Base-by-base conservation (phyloP, 2,113 vertebrate genomes). In the Cygnus atratus region DNA sequence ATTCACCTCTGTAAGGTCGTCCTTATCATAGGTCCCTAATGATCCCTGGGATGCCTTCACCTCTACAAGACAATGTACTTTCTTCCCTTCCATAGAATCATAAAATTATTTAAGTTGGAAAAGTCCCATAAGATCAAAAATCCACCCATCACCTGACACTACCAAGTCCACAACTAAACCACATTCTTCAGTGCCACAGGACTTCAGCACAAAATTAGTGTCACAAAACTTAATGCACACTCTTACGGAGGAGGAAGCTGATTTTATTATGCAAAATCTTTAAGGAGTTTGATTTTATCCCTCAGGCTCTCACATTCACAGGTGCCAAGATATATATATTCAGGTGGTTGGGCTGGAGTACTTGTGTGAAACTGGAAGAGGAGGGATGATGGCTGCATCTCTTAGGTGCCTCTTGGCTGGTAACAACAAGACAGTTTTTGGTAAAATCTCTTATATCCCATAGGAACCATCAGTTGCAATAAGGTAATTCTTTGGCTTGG, bases 11-110 rank as follows among this genome's bases (percentile, higher is more conserved):
- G 5, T 46, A 57, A 79, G 6, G 14, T 29, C 81, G 7, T 52
- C 10, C 8, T 65, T 76, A 46, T 6, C 11, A 16, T 5, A 44
- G 26, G 37, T 39, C 50, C 68, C 48, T 25, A 13, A 33, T 39
- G 85, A 35, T 19, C 12, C 7, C 3, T 73, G 33, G 25, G 37
- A n/a, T 66, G 12, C 14, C 79, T 85, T 76, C 54, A 48, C 3
- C 10, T 57, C 13, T 57, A 44, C 17, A 57, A 33, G 12, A 17
- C 0, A 0, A 20, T 50, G 20, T 54, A 12, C 5, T 44, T 67
- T 50, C 28, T 66, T 88, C 25, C 22, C 16, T 77, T 88, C 16
- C 6, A 50, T 9, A 15, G 11, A 65, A 20, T 26, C 41, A 39
- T 29, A 65, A 39, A 41, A 41, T 41, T 25, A 65, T 37, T 41